Percentiles rank a stretch among this genome's conserved stretches.
These are phyloP conservation scores for Ceraclea dissimilis DNA, from an alignment of 2,888 invertebrate species.

Conservation along the genomic window DNA sequence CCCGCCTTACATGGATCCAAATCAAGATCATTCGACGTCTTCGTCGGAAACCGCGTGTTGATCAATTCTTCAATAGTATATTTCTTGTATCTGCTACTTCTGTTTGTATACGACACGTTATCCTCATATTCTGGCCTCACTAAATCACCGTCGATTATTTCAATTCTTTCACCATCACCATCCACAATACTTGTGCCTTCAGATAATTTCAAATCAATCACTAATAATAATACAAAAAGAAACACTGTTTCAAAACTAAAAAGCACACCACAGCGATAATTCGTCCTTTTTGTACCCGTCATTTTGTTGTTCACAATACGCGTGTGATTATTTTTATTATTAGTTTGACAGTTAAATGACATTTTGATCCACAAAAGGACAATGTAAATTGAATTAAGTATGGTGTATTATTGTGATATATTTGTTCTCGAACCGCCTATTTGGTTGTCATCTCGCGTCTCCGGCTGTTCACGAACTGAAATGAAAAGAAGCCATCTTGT, in stretches of 20 bases:
- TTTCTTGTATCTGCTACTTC: slow-evolving; percentile 37
- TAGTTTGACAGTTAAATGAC: no score
- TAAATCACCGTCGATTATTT: slow-evolving; percentile 10
- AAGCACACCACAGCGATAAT: no score
- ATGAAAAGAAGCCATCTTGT: no score
- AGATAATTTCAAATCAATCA: background rate
- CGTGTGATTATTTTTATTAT: background rate
- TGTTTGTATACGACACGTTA: background rate
- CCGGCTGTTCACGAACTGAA: no score
- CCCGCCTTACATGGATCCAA: slow-evolving; percentile 84
- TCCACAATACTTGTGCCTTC: background rate
- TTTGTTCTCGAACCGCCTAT: no score
- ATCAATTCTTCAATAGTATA: slow-evolving; percentile 64
- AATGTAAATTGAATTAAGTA: background rate
- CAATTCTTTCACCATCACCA: slow-evolving; percentile 9
- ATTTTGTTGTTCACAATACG: background rate
- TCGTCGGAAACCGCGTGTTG: slow-evolving; percentile 55
- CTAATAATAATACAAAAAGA: slow-evolving; percentile 3
- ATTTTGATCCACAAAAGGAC: background rate
- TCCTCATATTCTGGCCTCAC: background rate
- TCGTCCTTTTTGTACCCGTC: no score
- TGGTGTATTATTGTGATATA: background rate
- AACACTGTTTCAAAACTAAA: background rate
- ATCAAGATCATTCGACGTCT: slow-evolving; percentile 67
- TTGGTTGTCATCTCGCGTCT: no score